phyloP scores from a whole-genome alignment of 2,797 vertebrate genomes.

The Macropus fuliginosus region DNA sequence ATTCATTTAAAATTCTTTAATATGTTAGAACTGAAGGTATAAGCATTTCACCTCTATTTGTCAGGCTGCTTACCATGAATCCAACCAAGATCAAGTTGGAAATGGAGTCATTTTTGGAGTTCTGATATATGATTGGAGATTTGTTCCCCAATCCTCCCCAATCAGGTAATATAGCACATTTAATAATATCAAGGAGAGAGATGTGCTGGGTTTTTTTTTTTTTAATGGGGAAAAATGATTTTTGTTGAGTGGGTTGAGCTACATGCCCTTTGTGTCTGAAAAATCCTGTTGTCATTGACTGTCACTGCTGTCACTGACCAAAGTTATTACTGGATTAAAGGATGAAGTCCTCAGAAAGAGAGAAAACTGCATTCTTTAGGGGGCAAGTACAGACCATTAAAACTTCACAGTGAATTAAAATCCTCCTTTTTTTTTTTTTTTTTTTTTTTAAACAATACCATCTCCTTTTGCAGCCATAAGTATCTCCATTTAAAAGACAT shows the following conservation, averaged over 20 bases:
- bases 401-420: slow-evolving; percentile 65
- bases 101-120: slow-evolving; percentile 16
- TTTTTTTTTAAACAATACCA: slow-evolving; percentile 34
- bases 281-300: slow-evolving; percentile 3
- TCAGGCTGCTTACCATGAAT: not conserved
- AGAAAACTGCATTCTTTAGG: slow-evolving; percentile 39
- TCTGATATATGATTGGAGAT: not conserved
- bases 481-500: slow-evolving; percentile 63
- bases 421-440: not conserved
- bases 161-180: not conserved
- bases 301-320: not conserved
- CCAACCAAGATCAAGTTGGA: slow-evolving; percentile 6
- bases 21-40: not conserved
- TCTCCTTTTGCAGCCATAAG: slow-evolving; percentile 46
- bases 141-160: not conserved
- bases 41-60: not conserved
- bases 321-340: slow-evolving; percentile 25
- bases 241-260: slow-evolving; percentile 16
- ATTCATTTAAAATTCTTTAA: slow-evolving; percentile 10
- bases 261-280: not conserved
- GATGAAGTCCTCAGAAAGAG: slow-evolving; percentile 39
- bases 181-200: slow-evolving; percentile 50
- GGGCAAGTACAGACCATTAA: slow-evolving; percentile 52
- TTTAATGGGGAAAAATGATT: not conserved
- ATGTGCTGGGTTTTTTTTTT: not conserved